phyloP scores from a whole-genome alignment of 1,140 invertebrate genomes.

The Diprion similis region DNA sequence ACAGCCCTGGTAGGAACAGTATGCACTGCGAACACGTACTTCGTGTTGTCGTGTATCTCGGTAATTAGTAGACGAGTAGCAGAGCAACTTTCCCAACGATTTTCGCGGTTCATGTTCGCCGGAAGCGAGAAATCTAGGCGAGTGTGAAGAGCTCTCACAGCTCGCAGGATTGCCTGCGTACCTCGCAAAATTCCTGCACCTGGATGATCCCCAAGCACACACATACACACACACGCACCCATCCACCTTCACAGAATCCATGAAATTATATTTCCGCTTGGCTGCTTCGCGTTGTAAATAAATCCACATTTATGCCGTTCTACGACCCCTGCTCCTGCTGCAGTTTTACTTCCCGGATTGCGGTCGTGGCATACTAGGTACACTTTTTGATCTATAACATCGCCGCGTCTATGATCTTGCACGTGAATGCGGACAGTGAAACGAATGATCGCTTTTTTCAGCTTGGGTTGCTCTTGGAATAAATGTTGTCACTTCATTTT shows the following conservation, averaged over 20 bases:
- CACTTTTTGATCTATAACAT: background rate
- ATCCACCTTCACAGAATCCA: background rate
- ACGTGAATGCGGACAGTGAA: no score
- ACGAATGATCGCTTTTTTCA: no score
- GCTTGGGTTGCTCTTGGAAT: no score
- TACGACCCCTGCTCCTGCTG: background rate
- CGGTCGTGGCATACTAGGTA: background rate
- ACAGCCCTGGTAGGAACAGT: background rate
- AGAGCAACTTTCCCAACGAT: background rate
- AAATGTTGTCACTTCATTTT: no score
- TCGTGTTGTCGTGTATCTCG: background rate
- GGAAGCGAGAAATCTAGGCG: background rate
- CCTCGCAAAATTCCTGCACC: no score
- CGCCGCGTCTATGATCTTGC: no score
- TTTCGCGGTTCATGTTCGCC: background rate
- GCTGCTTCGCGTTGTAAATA: background rate
- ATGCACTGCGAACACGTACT: background rate
- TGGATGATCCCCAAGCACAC: no score
- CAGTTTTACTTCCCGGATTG: background rate
- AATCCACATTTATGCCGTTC: background rate
- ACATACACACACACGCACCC: no score
- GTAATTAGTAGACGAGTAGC: background rate
- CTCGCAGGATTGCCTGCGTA: background rate
- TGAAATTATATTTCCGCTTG: constrained; percentile 1
- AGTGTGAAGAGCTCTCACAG: constrained; percentile 1